These are phyloP conservation scores for Lepetodrilus schrolli DNA, from an alignment of 2,888 invertebrate species.

Conservation along the genomic window DNA sequence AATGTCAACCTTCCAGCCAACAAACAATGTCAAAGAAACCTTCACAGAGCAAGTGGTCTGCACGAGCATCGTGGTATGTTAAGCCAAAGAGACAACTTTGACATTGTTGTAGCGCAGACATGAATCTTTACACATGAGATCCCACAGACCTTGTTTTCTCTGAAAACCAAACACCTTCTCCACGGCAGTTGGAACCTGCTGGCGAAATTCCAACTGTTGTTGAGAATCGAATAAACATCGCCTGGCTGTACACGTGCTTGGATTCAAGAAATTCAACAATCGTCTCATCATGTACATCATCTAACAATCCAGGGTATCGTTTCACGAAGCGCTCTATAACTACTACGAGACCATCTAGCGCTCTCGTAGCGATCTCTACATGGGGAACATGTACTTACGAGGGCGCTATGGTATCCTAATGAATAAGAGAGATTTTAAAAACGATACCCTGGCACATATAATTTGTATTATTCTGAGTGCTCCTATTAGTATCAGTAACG, in stretches of 20 bases:
- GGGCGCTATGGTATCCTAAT: too few species aligned
- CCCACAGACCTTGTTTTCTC: not conserved
- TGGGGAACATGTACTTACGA: too few species aligned
- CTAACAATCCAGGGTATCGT: too few species aligned
- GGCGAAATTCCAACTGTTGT: slow-evolving; percentile 5
- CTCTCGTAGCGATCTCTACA: too few species aligned
- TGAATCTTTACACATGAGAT: not conserved
- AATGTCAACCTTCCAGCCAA: not conserved
- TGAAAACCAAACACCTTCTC: not conserved
- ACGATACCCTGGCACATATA: too few species aligned
- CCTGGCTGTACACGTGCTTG: slow-evolving; percentile 2
- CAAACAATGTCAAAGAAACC: not conserved
- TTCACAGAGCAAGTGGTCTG: not conserved
- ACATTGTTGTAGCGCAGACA: not conserved
- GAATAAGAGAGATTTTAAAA: too few species aligned
- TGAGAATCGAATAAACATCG: not conserved
- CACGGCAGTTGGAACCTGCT: not conserved
- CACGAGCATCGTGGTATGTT: not conserved
- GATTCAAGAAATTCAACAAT: too few species aligned
- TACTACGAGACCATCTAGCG: too few species aligned
- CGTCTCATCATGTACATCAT: too few species aligned
- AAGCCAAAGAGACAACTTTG: not conserved
- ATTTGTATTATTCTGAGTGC: too few species aligned
- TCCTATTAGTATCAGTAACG: too few species aligned
- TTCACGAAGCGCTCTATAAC: too few species aligned